These are phyloP conservation scores for Acrossocheilus fasciatus DNA, from an alignment of 2,797 vertebrate genomes.

Conservation along the genomic window DNA sequence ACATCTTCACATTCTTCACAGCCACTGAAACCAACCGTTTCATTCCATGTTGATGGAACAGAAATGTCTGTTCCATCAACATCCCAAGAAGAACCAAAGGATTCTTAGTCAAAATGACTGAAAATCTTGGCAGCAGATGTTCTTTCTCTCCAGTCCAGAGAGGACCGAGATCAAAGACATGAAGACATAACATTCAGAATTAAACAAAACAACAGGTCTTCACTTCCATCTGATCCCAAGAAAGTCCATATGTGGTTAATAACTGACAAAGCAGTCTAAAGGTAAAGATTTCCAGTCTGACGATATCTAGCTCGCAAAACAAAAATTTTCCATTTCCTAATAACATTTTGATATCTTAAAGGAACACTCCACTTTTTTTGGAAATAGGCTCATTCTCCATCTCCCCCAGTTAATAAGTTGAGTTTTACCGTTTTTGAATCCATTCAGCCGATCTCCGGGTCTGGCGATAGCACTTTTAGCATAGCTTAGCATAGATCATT, in stretches of 20 bases:
- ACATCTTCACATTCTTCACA: neutral
- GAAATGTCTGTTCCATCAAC: neutral
- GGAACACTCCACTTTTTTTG: no score
- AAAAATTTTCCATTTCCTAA: neutral
- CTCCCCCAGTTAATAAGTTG: no score
- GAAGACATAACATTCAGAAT: neutral
- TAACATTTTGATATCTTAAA: neutral
- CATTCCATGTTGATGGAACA: neutral
- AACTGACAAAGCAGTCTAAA: neutral
- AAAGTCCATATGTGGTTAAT: neutral
- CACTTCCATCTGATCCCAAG: neutral
- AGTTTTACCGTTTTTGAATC: no score
- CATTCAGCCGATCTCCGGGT: no score
- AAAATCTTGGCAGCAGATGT: slow-evolving; percentile 2
- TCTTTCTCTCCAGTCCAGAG: slow-evolving; percentile 17
- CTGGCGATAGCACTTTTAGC: no score
- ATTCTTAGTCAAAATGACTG: neutral
- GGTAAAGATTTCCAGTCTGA: neutral
- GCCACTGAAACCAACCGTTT: neutral
- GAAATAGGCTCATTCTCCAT: no score
- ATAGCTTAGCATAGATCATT: no score
- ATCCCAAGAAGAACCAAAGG: slow-evolving; percentile 7
- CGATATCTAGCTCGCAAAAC: neutral
- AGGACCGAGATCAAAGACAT: neutral
- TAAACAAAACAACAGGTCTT: neutral